Evolutionary conservation across 2,888 invertebrate species (phyloP).

Genomic region (Hypomecis atomaria): DNA sequence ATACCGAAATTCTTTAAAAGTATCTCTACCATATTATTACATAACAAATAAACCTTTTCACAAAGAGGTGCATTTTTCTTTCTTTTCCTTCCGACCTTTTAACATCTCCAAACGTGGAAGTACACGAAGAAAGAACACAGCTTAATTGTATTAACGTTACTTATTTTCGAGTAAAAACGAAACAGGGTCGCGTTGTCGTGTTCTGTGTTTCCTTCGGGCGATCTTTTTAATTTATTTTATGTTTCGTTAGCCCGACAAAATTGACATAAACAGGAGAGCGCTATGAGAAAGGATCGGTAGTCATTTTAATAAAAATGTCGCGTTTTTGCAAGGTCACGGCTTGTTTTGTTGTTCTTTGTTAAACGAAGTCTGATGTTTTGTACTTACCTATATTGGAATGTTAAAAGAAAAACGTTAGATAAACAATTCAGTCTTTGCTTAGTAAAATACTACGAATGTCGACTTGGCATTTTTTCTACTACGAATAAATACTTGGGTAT

Average conservation of each 20-base stretch:
- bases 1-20: too few relatives aligned
- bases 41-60: too few relatives aligned
- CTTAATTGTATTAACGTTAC: neutral
- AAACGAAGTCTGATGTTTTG: neutral
- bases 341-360: neutral
- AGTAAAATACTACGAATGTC: too few relatives aligned
- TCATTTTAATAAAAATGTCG: conserved; percentile 10
- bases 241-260: conserved; percentile 14
- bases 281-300: conserved; percentile 7
- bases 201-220: conserved; percentile 11
- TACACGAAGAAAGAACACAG: neutral
- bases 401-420: neutral
- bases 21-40: too few relatives aligned
- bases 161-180: neutral
- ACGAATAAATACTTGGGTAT: too few relatives aligned
- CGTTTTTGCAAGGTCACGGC: neutral
- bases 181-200: neutral
- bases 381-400: neutral
- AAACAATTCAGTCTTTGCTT: too few relatives aligned
- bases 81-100: too few relatives aligned
- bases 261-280: conserved; percentile 15
- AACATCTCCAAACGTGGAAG: too few relatives aligned
- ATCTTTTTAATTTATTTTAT: conserved; percentile 18
- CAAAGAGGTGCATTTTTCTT: too few relatives aligned
- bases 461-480: too few relatives aligned